A percentile compares a stretch with the other conserved stretches of the same genome.
Evolutionary conservation across 2,797 vertebrate species (phyloP).

Genomic region (Hyperoplus lanceolatus): DNA sequence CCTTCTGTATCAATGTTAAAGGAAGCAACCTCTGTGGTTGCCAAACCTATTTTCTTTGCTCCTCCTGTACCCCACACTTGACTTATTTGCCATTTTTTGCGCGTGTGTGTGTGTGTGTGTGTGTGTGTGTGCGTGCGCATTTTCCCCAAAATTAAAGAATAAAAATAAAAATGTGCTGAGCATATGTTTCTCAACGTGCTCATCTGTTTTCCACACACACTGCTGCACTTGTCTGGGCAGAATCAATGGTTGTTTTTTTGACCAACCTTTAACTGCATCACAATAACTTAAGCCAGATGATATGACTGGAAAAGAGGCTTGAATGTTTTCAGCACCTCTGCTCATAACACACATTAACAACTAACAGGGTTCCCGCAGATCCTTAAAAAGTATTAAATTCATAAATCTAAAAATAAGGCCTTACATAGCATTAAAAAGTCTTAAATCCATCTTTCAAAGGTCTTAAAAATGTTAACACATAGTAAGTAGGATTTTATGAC

Average conservation of each 20-base stretch:
- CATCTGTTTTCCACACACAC: slow-evolving; percentile 25
- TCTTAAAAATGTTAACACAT: too few species aligned
- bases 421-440: too few species aligned
- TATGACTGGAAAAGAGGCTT: not conserved
- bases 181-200: slow-evolving; percentile 23
- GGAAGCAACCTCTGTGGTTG: not conserved
- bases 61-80: slow-evolving; percentile 5
- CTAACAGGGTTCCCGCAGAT: not conserved
- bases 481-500: too few species aligned
- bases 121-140: not conserved
- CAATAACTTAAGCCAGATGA: slow-evolving; percentile 21
- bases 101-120: slow-evolving; percentile 21
- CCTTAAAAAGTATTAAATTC: too few species aligned
- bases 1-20: not conserved
- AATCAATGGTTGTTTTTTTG: slow-evolving; percentile 8
- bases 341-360: not conserved
- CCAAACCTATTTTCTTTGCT: slow-evolving; percentile 20
- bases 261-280: not conserved
- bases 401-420: too few species aligned
- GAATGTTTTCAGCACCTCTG: slow-evolving; percentile 12
- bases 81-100: slow-evolving; percentile 10
- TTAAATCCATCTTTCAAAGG: too few species aligned
- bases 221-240: not conserved
- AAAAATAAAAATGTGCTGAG: slow-evolving; percentile 8
- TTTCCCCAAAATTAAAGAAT: not conserved